Conservation (phyloP, 2,888 invertebrate species). For the Diaphora mendica region DNA sequence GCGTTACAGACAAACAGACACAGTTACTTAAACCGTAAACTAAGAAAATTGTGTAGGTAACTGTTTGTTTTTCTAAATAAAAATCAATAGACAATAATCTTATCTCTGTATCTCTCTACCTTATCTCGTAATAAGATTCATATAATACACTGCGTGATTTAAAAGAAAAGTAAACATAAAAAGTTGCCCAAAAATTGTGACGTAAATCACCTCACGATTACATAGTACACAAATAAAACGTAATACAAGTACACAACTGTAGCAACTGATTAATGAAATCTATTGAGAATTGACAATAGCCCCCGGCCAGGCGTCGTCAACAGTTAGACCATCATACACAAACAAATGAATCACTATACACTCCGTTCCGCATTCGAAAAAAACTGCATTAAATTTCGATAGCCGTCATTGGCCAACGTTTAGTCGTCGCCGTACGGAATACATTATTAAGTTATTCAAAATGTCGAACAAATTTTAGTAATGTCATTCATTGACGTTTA, state of each 20-base stretch:
- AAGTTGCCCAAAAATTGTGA: conserved; percentile 5
- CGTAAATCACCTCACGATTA: conserved; percentile 35
- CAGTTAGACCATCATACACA: conserved; percentile 28
- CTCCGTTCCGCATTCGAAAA: background rate
- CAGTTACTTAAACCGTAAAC: too few relatives aligned
- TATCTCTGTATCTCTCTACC: too few relatives aligned
- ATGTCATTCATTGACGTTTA: background rate
- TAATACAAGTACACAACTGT: conserved; percentile 42
- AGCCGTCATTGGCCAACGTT: background rate
- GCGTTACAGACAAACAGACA: too few relatives aligned
- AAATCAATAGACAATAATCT: too few relatives aligned
- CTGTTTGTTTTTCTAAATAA: too few relatives aligned
- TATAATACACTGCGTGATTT: too few relatives aligned
- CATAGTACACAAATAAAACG: conserved; percentile 36
- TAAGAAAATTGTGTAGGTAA: too few relatives aligned
- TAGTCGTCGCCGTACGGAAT: background rate
- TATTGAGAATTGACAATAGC: conserved; percentile 59
- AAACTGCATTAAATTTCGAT: background rate
- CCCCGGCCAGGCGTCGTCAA: conserved; percentile 49
- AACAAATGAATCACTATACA: background rate
- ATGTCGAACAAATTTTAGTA: background rate
- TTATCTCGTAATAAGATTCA: too few relatives aligned
- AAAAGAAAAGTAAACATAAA: background rate
- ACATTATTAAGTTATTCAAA: background rate
- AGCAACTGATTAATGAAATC: conserved; percentile 57